phyloP scores from a whole-genome alignment of 2,888 invertebrate species.

The Ormyrus labotus region DNA sequence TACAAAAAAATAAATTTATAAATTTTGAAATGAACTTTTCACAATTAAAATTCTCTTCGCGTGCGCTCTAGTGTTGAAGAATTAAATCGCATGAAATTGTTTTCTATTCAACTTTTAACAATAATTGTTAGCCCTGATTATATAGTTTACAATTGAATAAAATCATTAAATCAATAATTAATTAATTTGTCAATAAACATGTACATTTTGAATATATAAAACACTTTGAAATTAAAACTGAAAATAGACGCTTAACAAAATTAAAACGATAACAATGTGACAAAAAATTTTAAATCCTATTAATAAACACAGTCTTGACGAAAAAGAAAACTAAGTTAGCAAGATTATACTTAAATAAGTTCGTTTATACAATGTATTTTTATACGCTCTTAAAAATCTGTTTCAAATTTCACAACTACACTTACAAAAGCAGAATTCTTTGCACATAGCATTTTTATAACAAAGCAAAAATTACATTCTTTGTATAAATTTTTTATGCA shows the following conservation, averaged over 20 bases:
- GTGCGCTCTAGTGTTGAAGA: no score
- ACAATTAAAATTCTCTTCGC: no score
- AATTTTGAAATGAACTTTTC: no score
- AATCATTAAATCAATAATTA: no score
- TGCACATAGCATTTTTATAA: constrained; percentile 2
- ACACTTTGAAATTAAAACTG: not conserved
- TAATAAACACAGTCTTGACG: constrained; percentile 56
- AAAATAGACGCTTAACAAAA: constrained; percentile 20
- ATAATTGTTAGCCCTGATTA: no score
- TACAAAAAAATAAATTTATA: no score
- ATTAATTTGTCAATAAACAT: no score
- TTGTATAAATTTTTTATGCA: not conserved
- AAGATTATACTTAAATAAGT: constrained; percentile 13
- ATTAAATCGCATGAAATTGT: no score
- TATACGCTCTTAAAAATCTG: not conserved
- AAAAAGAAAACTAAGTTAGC: constrained; percentile 33
- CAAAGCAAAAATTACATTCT: constrained; percentile 1
- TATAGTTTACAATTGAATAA: no score
- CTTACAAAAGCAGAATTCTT: constrained; percentile 14
- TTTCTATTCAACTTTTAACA: no score
- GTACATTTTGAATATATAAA: not conserved
- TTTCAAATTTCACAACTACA: constrained; percentile 1
- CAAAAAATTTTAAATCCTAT: constrained; percentile 44
- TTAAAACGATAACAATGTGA: constrained; percentile 16
- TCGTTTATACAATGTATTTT: constrained; percentile 32